Conservation (phyloP, 2,797 vertebrate genomes). For the Tadarida brasiliensis region DNA sequence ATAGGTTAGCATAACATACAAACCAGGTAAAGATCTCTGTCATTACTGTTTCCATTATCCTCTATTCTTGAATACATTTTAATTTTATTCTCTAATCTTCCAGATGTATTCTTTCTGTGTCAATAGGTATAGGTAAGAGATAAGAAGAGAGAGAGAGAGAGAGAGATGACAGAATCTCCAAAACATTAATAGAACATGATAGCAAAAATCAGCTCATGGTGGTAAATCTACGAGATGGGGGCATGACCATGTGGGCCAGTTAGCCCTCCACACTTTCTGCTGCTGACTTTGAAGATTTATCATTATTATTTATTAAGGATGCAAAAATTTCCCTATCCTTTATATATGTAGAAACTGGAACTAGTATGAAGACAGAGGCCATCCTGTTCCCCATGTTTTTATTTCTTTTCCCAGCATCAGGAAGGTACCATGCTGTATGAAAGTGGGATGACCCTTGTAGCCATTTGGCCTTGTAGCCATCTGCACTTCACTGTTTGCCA, state of each 20-base stretch:
- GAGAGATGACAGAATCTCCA: not conserved
- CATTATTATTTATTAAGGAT: not conserved
- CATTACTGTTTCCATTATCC: not conserved
- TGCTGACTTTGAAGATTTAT: not conserved
- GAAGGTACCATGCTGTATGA: not conserved
- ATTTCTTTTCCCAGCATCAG: not conserved
- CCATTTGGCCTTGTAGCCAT: not conserved
- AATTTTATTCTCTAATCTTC: not conserved
- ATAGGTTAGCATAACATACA: not conserved
- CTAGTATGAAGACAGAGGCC: not conserved
- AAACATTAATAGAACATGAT: not conserved
- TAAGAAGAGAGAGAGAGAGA: too few relatives aligned
- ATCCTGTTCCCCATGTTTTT: not conserved
- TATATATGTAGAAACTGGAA: not conserved
- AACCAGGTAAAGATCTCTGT: not conserved
- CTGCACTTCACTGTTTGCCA: not conserved
- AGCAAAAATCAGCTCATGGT: not conserved
- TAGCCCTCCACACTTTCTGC: not conserved
- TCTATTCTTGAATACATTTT: too few relatives aligned
- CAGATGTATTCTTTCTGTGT: not conserved
- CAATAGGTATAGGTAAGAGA: not conserved
- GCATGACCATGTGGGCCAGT: not conserved
- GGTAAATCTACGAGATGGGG: not conserved
- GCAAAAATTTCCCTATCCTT: not conserved
- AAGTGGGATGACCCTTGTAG: not conserved